Base-by-base conservation (phyloP, 2,888 invertebrate genomes). In the Apamea crenata region DNA sequence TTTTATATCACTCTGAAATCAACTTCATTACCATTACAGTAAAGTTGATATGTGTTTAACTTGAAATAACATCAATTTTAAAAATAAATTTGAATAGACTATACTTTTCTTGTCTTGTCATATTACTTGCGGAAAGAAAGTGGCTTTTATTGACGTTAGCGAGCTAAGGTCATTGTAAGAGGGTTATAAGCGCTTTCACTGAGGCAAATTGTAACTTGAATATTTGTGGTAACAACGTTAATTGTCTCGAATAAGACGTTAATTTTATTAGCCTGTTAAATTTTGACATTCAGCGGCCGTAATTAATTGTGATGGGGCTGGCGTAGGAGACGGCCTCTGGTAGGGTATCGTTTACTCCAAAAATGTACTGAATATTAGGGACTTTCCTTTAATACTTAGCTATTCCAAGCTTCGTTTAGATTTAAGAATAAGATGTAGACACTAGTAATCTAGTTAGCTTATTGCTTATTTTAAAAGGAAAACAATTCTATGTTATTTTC, bases 191-290 rank as follows among this genome's bases (percentile, higher is more conserved):
- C 4, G 67, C 50, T 72, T 21, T 63, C 65, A 71, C 68, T 79
- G 69, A 56, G 25, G 44, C 44, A 78, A 78, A 85, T 65, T 68
- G 56, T 63, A 66, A 65, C 16, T 76, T 78, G 25, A 78, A 72
- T 74, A 74, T 73, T 71, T 65, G 56, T 72, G 47, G n/a, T 40
- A 77, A 76, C 21, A 66, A 61, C n/a, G 29, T 65, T 68, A 18
- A 65, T 44, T 72, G 18, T 50, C 29, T 36, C 29, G 18, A 67
- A 61, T 53, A 44, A 66, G 50, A 59, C 14, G 10, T n/a, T 56
- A 69, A 70, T 75, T 8, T 63, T 40, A 82, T 66, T 44, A 32
- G 0, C 5, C 21, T 68, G 36, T 74, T 5, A 21, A 36, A 63
- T 81, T 18, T 73, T 56, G 18, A 18, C 44, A 67, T 44, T 16